phyloP scores from a whole-genome alignment of 2,797 vertebrate genomes.

The Gouania willdenowi region DNA sequence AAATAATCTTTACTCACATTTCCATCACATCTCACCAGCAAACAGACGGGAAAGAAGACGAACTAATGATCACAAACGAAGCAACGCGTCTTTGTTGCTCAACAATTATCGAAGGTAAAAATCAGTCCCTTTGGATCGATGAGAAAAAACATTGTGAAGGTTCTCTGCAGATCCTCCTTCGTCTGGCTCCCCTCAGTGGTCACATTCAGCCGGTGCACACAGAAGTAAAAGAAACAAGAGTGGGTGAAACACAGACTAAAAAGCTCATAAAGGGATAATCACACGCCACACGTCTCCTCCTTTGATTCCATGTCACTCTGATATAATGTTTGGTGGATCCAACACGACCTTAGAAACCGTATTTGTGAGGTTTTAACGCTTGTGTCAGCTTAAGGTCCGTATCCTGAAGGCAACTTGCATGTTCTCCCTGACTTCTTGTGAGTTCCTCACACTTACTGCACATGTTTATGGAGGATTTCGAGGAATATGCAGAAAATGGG shows the following conservation, averaged over 20 bases:
- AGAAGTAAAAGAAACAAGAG: conserved; percentile 10
- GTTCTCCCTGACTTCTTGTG: no score
- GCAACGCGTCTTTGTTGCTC: conserved; percentile 18
- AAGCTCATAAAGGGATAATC: conserved; percentile 27
- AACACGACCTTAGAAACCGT: no score
- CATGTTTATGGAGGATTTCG: no score
- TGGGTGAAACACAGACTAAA: conserved; percentile 28
- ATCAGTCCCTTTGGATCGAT: conserved; percentile 12
- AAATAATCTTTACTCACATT: conserved; percentile 61
- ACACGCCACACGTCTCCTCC: no score
- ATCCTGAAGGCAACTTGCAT: no score
- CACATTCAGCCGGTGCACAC: conserved; percentile 15
- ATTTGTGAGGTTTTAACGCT: no score
- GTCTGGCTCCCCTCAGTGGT: conserved; percentile 51
- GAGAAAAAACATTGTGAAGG: conserved; percentile 1
- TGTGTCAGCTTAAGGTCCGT: no score
- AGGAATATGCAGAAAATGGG: no score
- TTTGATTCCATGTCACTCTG: no score
- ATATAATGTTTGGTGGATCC: no score
- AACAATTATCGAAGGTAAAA: conserved; percentile 40
- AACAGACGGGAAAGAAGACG: conserved; percentile 1
- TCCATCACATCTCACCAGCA: conserved; percentile 48
- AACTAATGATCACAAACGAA: conserved; percentile 32
- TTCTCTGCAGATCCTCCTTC: not conserved
- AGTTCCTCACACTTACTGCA: no score